phyloP scores from a whole-genome alignment of 2,888 invertebrate species.

The Strigamia crassipes region DNA sequence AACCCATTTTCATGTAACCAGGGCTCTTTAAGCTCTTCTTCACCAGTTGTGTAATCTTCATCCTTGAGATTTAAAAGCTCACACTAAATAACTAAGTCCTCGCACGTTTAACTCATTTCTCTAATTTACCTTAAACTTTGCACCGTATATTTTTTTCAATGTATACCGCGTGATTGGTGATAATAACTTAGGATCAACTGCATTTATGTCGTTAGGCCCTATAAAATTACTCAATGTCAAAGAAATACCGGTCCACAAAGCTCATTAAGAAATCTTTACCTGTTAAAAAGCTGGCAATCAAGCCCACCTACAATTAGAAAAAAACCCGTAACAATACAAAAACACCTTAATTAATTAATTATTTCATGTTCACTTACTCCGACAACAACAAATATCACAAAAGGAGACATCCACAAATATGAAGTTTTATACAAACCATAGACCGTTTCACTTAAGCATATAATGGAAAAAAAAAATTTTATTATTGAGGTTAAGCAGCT shows the following conservation, averaged over 20 bases:
- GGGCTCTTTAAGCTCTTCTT: neutral
- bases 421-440: conserved; percentile 12
- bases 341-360: neutral
- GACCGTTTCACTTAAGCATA: neutral
- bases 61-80: neutral
- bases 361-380: neutral
- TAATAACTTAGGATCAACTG: conserved; percentile 24
- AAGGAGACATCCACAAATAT: conserved; percentile 23
- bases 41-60: neutral
- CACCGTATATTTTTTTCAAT: conserved; percentile 7
- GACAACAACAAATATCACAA: neutral
- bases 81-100: neutral
- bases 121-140: conserved; percentile 13
- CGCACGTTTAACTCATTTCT: neutral
- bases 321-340: neutral
- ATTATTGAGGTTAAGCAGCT: neutral
- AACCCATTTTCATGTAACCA: conserved; percentile 5
- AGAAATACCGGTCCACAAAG: neutral
- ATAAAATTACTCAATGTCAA: neutral
- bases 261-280: neutral
- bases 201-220: conserved; percentile 20
- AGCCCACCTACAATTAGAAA: neutral
- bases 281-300: conserved; percentile 14
- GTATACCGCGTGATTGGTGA: neutral
- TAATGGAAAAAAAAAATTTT: neutral